These are phyloP conservation scores for Ploceus nigricollis DNA, from an alignment of 2,113 vertebrate genomes.

Conservation along the genomic window DNA sequence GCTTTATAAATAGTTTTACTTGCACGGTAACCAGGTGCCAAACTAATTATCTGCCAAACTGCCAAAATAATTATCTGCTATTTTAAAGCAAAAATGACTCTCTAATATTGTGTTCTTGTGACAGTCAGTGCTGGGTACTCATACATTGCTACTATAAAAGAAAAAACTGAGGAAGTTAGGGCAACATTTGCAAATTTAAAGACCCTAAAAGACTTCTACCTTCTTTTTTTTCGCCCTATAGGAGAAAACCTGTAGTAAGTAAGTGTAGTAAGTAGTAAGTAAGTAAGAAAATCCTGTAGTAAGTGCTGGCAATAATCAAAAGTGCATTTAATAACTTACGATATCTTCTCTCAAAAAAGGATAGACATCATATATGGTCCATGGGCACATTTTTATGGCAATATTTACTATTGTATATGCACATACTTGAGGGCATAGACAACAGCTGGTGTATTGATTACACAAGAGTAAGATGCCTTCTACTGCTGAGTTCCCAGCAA, in stretches of 20 bases:
- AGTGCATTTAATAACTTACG: background rate
- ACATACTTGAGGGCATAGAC: background rate
- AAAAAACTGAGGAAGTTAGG: background rate
- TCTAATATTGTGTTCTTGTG: background rate
- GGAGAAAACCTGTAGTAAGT: too few species aligned
- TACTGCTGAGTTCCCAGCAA: background rate
- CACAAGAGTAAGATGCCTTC: background rate
- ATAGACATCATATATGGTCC: background rate
- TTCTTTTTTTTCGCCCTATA: too few species aligned
- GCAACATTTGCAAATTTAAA: background rate
- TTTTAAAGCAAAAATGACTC: background rate
- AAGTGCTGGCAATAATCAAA: background rate
- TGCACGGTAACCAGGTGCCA: background rate
- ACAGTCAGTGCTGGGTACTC: background rate
- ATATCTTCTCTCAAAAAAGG: background rate
- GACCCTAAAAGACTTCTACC: background rate
- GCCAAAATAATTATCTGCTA: background rate
- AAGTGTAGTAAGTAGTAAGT: too few species aligned
- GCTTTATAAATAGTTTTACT: background rate
- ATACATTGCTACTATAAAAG: background rate
- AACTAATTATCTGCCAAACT: background rate
- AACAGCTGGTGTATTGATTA: background rate
- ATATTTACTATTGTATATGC: background rate
- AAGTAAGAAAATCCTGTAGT: too few species aligned
- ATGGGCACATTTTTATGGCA: background rate